Evolutionary conservation across 1,140 invertebrate species (phyloP).

Genomic region (Zaprionus davidi): DNA sequence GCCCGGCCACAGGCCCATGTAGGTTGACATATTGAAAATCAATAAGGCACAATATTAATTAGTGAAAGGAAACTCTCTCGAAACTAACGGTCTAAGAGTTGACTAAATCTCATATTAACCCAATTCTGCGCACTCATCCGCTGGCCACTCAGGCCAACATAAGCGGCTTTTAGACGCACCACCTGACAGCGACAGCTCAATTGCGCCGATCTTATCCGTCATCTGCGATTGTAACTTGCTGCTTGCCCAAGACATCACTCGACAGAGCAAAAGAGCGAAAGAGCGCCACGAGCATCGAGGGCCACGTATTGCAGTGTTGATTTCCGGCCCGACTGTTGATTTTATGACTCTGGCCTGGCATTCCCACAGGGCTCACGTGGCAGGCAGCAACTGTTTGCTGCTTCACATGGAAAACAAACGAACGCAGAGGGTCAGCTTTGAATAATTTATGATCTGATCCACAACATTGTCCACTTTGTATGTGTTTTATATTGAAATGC

Average conservation of each 20-base stretch:
- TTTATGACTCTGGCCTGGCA: constrained; percentile 71
- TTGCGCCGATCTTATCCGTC: constrained; percentile 29
- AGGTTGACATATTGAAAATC: background rate
- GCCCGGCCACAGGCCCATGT: background rate
- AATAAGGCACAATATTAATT: constrained; percentile 17
- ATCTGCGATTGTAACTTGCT: constrained; percentile 33
- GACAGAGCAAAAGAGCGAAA: constrained; percentile 8
- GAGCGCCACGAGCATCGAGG: constrained; percentile 19
- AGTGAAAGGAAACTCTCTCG: background rate
- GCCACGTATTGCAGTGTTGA: constrained; percentile 66
- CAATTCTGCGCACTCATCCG: constrained; percentile 54
- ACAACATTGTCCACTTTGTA: constrained; percentile 49
- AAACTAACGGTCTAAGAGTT: constrained; percentile 17
- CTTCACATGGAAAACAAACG: constrained; percentile 72
- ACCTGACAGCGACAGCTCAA: constrained; percentile 60
- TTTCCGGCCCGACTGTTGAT: constrained; percentile 76
- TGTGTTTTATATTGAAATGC: constrained; percentile 52
- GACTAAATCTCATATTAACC: constrained; percentile 52
- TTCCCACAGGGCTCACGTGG: constrained; percentile 62
- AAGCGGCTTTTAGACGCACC: constrained; percentile 44
- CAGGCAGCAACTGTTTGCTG: constrained; percentile 34
- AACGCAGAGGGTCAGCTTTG: constrained; percentile 66
- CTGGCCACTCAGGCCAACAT: constrained; percentile 49
- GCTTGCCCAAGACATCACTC: constrained; percentile 47
- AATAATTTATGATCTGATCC: constrained; percentile 68